phyloP scores from a whole-genome alignment of 1,140 invertebrate species.

The Batillaria attramentaria region DNA sequence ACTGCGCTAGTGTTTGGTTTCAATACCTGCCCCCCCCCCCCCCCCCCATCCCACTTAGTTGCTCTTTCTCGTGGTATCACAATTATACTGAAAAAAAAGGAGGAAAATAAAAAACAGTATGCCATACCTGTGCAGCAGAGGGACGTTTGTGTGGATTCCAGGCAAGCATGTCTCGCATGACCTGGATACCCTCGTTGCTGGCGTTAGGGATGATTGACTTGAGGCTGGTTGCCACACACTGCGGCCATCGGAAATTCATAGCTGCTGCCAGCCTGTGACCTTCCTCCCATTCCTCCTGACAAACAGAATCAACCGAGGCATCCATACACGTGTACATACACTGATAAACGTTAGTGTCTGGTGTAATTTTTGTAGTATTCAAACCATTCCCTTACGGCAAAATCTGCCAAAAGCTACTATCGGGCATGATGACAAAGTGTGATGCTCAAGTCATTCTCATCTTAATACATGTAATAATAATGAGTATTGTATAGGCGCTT shows the following conservation, averaged over 20 bases:
- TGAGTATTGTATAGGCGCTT: too few species aligned
- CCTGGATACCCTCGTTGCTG: conserved; percentile 84
- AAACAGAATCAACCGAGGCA: conserved; percentile 29
- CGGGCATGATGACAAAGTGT: too few species aligned
- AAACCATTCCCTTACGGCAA: too few species aligned
- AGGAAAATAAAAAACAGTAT: too few species aligned
- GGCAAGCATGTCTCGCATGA: conserved; percentile 89
- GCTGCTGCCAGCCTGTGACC: conserved; percentile 92
- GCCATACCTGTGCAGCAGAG: conserved; percentile 78
- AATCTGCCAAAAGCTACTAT: too few species aligned
- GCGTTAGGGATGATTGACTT: conserved; percentile 88
- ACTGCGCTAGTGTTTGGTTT: not conserved
- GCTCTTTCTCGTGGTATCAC: too few species aligned
- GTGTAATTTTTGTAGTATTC: too few species aligned
- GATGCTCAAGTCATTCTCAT: too few species aligned
- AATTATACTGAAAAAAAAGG: not conserved
- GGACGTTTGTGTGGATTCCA: conserved; percentile 96
- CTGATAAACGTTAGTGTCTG: too few species aligned
- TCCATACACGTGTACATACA: too few species aligned
- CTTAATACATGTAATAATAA: too few species aligned
- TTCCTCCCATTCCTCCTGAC: conserved; percentile 93
- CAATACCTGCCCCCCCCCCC: not conserved
- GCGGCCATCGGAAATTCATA: conserved; percentile 98
- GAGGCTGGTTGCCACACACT: conserved; percentile 75
- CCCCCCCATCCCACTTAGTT: too few species aligned